These are phyloP conservation scores for Formica selysi DNA, from an alignment of 1,140 invertebrate genomes.

Conservation along the genomic window DNA sequence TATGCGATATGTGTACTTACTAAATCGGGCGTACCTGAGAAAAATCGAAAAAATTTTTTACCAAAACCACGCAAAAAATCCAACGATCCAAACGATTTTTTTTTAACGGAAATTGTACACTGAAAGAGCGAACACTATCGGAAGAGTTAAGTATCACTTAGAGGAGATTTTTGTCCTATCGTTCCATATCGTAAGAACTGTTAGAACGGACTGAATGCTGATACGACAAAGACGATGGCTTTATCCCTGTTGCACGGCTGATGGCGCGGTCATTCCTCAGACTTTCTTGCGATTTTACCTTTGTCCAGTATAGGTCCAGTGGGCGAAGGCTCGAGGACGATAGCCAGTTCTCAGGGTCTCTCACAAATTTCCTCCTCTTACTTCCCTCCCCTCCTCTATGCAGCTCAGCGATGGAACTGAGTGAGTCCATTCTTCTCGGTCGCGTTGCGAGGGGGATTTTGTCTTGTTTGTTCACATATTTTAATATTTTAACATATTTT, in stretches of 20 bases:
- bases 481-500: too few species aligned
- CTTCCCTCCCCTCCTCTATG: not conserved
- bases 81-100: too few species aligned
- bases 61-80: too few species aligned
- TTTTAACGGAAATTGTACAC: not conserved
- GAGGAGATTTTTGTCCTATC: not conserved
- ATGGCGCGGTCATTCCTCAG: not conserved
- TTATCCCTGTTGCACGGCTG: conserved; percentile 32
- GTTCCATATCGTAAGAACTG: conserved; percentile 10
- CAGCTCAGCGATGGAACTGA: not conserved
- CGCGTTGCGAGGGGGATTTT: too few species aligned
- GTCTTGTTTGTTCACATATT: too few species aligned
- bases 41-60: too few species aligned
- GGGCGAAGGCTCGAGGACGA: conserved; percentile 3
- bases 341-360: conserved; percentile 6
- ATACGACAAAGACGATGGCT: not conserved
- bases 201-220: conserved; percentile 6
- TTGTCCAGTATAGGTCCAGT: not conserved
- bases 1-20: too few species aligned
- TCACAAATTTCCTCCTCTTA: not conserved
- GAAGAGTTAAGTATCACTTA: not conserved
- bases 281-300: conserved; percentile 38
- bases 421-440: too few species aligned
- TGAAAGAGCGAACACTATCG: not conserved
- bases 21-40: too few species aligned